phyloP scores from a whole-genome alignment of 1,140 invertebrate genomes.

The Sinonovacula constricta region DNA sequence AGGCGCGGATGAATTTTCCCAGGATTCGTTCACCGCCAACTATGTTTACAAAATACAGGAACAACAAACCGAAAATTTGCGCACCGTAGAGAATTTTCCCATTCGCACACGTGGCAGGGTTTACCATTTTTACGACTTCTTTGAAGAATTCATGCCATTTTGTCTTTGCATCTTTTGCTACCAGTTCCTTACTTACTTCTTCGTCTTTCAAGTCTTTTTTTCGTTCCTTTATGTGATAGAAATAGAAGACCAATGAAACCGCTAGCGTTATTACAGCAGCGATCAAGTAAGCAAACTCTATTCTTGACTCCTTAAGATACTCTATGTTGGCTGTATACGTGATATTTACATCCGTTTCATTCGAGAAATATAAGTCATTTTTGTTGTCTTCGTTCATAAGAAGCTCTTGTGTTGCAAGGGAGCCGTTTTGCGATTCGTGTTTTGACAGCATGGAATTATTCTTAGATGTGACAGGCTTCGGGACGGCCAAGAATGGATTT shows the following conservation, averaged over 20 bases:
- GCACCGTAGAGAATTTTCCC: constrained; percentile 55
- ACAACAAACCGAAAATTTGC: constrained; percentile 56
- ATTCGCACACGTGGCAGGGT: constrained; percentile 58
- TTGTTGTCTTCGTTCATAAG: background rate
- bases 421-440: no score
- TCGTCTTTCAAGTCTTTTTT: background rate
- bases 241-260: constrained; percentile 54
- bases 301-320: constrained; percentile 53
- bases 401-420: background rate
- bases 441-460: background rate
- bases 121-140: constrained; percentile 48
- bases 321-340: background rate
- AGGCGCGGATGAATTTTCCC: constrained; percentile 65
- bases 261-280: constrained; percentile 44
- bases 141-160: background rate
- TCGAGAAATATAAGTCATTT: background rate
- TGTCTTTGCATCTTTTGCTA: background rate
- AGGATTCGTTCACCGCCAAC: constrained; percentile 61
- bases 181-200: background rate
- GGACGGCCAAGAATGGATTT: constrained; percentile 60
- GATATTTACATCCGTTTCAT: background rate
- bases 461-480: constrained; percentile 4
- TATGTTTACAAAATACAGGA: constrained; percentile 58
- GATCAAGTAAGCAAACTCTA: constrained; percentile 61
- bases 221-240: constrained; percentile 40